These are phyloP conservation scores for Paramormyrops kingsleyae DNA, from an alignment of 2,113 vertebrate species.

Conservation along the genomic window DNA sequence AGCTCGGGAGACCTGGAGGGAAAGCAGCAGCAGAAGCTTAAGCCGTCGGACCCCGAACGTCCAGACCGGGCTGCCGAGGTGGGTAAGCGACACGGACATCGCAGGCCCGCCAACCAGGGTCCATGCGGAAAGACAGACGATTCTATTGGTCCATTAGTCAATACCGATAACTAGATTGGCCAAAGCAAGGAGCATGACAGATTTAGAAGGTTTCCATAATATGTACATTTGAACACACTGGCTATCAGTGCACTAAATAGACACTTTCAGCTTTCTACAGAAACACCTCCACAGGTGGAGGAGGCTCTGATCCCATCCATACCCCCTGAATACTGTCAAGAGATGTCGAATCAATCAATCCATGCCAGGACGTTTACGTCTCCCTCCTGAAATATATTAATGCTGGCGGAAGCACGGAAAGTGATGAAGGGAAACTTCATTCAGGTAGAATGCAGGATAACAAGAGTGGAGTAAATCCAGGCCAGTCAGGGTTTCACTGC, in stretches of 20 bases:
- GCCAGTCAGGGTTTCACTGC: not conserved
- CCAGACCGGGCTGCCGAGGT: slow-evolving; percentile 45
- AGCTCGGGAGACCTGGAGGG: slow-evolving; percentile 63
- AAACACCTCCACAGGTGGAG: not conserved
- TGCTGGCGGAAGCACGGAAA: not conserved
- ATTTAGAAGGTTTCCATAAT: not conserved
- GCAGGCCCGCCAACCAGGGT: not conserved
- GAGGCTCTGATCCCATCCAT: not conserved
- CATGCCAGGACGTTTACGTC: no score
- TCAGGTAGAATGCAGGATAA: not conserved
- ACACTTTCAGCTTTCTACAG: not conserved
- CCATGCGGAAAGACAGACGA: not conserved
- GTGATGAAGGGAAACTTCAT: not conserved
- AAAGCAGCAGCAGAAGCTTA: slow-evolving; percentile 60
- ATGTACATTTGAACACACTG: not conserved
- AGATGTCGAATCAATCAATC: not conserved
- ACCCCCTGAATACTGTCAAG: not conserved
- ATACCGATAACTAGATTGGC: not conserved
- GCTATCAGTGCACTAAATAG: not conserved
- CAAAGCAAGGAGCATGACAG: not conserved
- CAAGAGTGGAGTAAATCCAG: not conserved
- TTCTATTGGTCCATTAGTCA: not conserved
- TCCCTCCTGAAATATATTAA: not conserved
- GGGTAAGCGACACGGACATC: not conserved
- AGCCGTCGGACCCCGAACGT: slow-evolving; percentile 45